Evolutionary conservation across 2,113 vertebrate genomes (phyloP).

Genomic region (Caranx ignobilis): DNA sequence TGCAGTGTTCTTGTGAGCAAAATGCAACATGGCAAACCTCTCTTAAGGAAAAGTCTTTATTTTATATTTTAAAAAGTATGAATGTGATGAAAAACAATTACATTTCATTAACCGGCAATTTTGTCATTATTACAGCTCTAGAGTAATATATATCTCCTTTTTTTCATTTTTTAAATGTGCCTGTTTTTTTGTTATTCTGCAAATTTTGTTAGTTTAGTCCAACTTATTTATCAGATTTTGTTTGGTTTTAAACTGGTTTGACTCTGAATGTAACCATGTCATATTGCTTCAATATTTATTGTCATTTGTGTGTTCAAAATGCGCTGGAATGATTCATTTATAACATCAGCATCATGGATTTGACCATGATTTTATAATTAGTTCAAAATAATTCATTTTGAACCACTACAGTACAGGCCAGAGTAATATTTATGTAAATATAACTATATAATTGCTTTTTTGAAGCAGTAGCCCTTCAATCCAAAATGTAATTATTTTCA

Average conservation of each 20-base stretch:
- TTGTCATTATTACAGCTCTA: slow-evolving; percentile 50
- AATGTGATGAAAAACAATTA: slow-evolving; percentile 43
- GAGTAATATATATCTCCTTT: slow-evolving; percentile 63
- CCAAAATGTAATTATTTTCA: slow-evolving; percentile 72
- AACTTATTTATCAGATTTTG: slow-evolving; percentile 64
- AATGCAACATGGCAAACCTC: slow-evolving; percentile 46
- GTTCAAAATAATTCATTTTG: slow-evolving; percentile 31
- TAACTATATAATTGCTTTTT: slow-evolving; percentile 49
- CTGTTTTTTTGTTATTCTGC: slow-evolving; percentile 63
- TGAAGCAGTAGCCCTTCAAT: slow-evolving; percentile 52
- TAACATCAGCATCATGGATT: slow-evolving; percentile 43
- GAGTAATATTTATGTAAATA: slow-evolving; percentile 75
- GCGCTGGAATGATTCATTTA: slow-evolving; percentile 34
- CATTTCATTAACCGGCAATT: slow-evolving; percentile 51
- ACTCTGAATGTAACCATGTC: slow-evolving; percentile 65
- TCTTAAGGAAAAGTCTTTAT: slow-evolving; percentile 45
- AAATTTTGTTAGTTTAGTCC: slow-evolving; percentile 62
- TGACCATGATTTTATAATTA: slow-evolving; percentile 13
- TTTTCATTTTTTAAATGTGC: slow-evolving; percentile 66
- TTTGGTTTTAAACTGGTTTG: slow-evolving; percentile 62
- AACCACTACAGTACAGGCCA: slow-evolving; percentile 41
- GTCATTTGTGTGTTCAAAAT: slow-evolving; percentile 56
- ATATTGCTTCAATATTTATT: slow-evolving; percentile 64
- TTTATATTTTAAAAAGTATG: slow-evolving; percentile 57
- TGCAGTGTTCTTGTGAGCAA: slow-evolving; percentile 64